Base-by-base conservation (phyloP, 2,113 vertebrate species). In the Panthera leo region DNA sequence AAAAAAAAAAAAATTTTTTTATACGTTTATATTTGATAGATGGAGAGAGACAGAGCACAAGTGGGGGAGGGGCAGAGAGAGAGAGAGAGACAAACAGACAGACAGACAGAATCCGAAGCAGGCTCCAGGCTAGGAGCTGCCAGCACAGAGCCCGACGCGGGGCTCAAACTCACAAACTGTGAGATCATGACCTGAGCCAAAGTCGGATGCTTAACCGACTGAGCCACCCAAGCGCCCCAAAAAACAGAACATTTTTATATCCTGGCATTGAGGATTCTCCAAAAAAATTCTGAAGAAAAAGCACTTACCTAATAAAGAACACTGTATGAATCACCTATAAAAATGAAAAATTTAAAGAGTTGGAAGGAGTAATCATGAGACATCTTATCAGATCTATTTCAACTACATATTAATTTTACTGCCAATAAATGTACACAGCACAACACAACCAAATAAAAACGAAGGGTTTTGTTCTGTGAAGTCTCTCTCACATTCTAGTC, bases 221-320 rank as follows among this genome's bases (percentile, higher is more conserved):
- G 45, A 9, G 45, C 45, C 45, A 45, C 45, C 45, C 45, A 45
- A 9, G 45, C 45, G 45, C 45, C 45, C 45, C 45, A 7, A 18
- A 58, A 96, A 85, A 85, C 48, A 58, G 82, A 23, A 79, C 3
- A 63, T 53, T 68, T 87, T 51, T 79, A 79, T 18, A 89, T 36
- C 36, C 78, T 63, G n/a, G 88, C 42, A 70, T 5, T 36, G 42
- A 82, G 10, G 65, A 27, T 5, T 86, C 25, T 79, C 63, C 5
- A 78, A 58, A 21, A 65, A 90, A 58, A 89, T 25, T 70, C 3
- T 83, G n/a, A 61, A 23, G 51, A 71, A 94, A 96, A 85, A 92
- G 23, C 78, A 92, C 76, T 91, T 87, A 87, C 75, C 79, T 79
- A 45, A 92, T 85, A 89, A 71, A 84, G n/a, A 91, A 79, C 48